These are phyloP conservation scores for Heloderma charlesbogerti DNA, from an alignment of 2,113 vertebrate species.

Conservation along the genomic window DNA sequence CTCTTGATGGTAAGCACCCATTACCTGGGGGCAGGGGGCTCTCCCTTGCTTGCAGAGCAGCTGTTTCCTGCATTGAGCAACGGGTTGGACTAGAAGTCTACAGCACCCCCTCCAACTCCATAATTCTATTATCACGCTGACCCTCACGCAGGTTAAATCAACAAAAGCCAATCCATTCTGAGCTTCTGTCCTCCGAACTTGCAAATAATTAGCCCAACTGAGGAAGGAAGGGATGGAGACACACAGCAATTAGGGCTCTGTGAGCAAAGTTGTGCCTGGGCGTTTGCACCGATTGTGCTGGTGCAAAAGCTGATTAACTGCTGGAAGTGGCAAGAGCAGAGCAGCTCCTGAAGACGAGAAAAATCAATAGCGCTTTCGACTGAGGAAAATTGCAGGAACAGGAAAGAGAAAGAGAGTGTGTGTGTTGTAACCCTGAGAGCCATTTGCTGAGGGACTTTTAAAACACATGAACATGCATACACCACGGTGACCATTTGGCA, in stretches of 20 bases:
- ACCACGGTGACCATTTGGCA: neutral
- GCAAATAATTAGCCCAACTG: neutral
- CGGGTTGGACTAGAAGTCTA: neutral
- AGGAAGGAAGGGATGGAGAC: neutral
- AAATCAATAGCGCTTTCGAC: conserved; percentile 10
- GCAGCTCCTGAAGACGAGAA: neutral
- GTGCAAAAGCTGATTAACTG: neutral
- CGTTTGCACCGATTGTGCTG: neutral
- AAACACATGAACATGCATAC: neutral
- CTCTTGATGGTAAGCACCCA: too few relatives aligned
- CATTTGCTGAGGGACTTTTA: neutral
- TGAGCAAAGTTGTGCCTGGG: neutral
- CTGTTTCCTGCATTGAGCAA: too few relatives aligned
- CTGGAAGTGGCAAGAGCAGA: neutral
- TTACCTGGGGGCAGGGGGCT: too few relatives aligned
- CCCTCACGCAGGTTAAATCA: neutral
- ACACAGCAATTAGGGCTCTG: neutral
- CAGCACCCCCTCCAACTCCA: too few relatives aligned
- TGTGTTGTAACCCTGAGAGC: neutral
- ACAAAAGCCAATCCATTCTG: neutral
- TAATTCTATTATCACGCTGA: neutral
- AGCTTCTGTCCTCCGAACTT: neutral
- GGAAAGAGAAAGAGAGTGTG: neutral
- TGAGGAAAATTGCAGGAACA: neutral
- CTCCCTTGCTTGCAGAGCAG: too few relatives aligned